Conservation (phyloP, 2,888 invertebrate genomes). For the Dryococelus australis region DNA sequence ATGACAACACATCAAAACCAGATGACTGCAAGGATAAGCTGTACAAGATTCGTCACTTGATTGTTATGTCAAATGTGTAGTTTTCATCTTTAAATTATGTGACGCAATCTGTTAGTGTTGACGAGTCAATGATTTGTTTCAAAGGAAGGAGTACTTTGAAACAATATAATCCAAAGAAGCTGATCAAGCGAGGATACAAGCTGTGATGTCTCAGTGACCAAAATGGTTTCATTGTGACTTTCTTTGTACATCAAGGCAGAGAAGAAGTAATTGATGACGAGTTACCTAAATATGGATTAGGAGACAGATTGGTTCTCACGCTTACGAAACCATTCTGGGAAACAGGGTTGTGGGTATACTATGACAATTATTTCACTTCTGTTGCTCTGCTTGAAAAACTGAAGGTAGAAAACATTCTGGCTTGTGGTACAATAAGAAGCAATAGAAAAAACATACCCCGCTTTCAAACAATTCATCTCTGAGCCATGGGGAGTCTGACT, state of each 20-base stretch:
- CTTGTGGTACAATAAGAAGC: constrained; percentile 45
- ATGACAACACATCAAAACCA: constrained; percentile 36
- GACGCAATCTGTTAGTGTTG: constrained; percentile 26
- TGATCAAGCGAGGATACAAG: constrained; percentile 48
- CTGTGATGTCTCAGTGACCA: constrained; percentile 40
- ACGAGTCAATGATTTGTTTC: constrained; percentile 38
- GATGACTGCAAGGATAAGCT: constrained; percentile 33
- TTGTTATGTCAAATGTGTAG: background rate
- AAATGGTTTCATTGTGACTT: constrained; percentile 44
- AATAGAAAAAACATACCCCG: constrained; percentile 37
- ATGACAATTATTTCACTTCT: constrained; percentile 34
- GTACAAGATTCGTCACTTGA: constrained; percentile 37
- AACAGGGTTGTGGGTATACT: constrained; percentile 34
- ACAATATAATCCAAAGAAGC: constrained; percentile 49
- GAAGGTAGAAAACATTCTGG: constrained; percentile 44
- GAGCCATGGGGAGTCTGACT: constrained; percentile 27
- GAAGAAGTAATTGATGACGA: constrained; percentile 22
- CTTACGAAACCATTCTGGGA: constrained; percentile 45
- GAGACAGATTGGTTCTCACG: constrained; percentile 47
- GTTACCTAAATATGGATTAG: constrained; percentile 42
- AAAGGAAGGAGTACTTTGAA: constrained; percentile 38
- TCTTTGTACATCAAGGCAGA: constrained; percentile 43
- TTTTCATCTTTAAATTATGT: no score
- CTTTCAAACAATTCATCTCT: constrained; percentile 19
- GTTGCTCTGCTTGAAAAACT: constrained; percentile 45